Conservation (phyloP, 2,113 vertebrate species). For the Poeciliopsis prolifica region DNA sequence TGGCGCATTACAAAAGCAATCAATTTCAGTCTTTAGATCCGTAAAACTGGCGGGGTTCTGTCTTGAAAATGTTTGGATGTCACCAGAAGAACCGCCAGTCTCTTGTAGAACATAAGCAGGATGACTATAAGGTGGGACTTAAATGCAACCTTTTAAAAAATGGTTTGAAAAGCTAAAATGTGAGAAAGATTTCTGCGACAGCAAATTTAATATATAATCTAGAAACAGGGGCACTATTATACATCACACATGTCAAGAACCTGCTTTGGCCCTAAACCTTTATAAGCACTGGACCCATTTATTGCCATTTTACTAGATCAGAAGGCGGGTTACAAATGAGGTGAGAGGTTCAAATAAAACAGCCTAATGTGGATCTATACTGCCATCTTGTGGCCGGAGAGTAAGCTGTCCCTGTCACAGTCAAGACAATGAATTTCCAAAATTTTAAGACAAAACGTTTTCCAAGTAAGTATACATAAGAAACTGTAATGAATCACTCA, state of each 20-base stretch:
- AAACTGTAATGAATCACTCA: neutral
- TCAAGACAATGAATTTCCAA: neutral
- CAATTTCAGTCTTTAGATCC: too few species aligned
- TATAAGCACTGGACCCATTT: conserved; percentile 27
- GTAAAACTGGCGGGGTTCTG: too few species aligned
- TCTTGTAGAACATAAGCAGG: too few species aligned
- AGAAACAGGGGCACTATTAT: conserved; percentile 17
- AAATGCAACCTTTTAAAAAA: too few species aligned
- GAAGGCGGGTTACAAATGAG: conserved; percentile 15
- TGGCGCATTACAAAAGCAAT: too few species aligned
- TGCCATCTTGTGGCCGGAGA: conserved; percentile 55
- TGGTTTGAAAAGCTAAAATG: neutral
- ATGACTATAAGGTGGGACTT: too few species aligned
- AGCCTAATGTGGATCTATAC: conserved; percentile 19
- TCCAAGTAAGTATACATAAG: neutral
- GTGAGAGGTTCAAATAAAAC: neutral
- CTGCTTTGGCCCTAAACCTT: conserved; percentile 1
- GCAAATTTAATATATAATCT: too few species aligned
- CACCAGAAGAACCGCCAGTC: too few species aligned
- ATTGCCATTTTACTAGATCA: neutral
- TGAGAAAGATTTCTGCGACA: neutral
- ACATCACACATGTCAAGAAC: conserved; percentile 9
- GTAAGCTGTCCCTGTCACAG: neutral
- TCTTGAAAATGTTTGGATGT: too few species aligned
- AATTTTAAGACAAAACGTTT: neutral